These are phyloP conservation scores for Leptobrachium ailaonicum DNA, from an alignment of 2,113 vertebrate genomes.

Conservation along the genomic window DNA sequence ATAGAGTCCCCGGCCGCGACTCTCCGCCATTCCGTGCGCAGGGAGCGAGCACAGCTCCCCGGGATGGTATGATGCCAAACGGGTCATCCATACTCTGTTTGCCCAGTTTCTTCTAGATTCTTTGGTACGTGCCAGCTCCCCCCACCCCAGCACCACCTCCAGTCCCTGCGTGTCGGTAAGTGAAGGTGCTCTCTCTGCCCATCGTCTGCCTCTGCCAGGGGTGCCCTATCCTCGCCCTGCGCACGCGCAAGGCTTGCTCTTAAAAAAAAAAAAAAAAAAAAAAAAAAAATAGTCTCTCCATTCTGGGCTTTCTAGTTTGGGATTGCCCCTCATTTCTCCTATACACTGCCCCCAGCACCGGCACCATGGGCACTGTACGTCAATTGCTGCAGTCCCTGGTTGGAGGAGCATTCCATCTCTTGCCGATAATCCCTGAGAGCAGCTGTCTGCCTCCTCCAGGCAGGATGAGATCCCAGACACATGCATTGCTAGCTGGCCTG, in stretches of 20 bases:
- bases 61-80: slow-evolving; percentile 64
- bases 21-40: neutral
- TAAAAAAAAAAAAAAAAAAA: too few species aligned
- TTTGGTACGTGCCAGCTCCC: too few species aligned
- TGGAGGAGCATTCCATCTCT: neutral
- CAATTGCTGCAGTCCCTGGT: neutral
- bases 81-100: slow-evolving; percentile 29
- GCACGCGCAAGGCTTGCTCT: slow-evolving; percentile 61
- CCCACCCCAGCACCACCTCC: slow-evolving; percentile 89
- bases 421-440: neutral
- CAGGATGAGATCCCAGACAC: neutral
- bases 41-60: neutral
- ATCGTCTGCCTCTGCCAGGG: slow-evolving; percentile 48
- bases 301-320: too few species aligned
- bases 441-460: neutral
- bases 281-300: too few species aligned
- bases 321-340: too few species aligned
- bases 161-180: slow-evolving; percentile 93
- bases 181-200: slow-evolving; percentile 44
- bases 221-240: slow-evolving; percentile 66
- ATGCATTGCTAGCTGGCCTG: too few species aligned
- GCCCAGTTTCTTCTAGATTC: slow-evolving; percentile 76
- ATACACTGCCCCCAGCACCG: neutral
- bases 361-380: neutral
- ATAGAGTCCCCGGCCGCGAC: neutral